Evolutionary conservation across 2,797 vertebrate species (phyloP).

Genomic region (Aeoliscus strigatus): DNA sequence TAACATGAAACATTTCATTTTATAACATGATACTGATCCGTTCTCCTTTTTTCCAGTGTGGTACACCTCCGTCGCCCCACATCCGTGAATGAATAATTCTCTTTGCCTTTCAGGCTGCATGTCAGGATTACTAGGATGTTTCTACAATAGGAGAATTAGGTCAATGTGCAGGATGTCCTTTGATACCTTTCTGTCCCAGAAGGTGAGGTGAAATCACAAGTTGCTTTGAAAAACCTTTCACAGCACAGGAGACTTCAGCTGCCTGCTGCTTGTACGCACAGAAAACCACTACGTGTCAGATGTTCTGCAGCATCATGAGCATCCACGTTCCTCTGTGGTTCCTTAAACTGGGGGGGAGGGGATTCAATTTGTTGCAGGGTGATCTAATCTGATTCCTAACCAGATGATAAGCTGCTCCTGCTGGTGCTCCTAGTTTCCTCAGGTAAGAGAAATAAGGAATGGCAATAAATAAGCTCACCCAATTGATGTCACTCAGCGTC

Average conservation of each 20-base stretch:
- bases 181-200: slow-evolving; percentile 2
- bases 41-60: too few species aligned
- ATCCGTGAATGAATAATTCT: slow-evolving; percentile 11
- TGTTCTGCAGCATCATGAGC: slow-evolving; percentile 50
- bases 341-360: slow-evolving; percentile 42
- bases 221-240: too few species aligned
- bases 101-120: slow-evolving; percentile 15
- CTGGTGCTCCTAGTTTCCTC: slow-evolving; percentile 47
- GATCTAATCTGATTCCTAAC: slow-evolving; percentile 74
- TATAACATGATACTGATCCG: too few species aligned
- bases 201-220: slow-evolving; percentile 1
- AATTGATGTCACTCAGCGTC: slow-evolving; percentile 61
- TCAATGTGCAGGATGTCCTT: slow-evolving; percentile 15
- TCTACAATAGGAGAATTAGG: slow-evolving; percentile 8
- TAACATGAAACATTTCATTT: too few species aligned
- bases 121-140: slow-evolving; percentile 17
- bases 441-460: slow-evolving; percentile 64
- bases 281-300: slow-evolving; percentile 48
- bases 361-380: slow-evolving; percentile 73
- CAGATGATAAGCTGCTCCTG: slow-evolving; percentile 66
- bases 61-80: too few species aligned
- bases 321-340: slow-evolving; percentile 57
- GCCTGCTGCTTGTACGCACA: slow-evolving; percentile 1
- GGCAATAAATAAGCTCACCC: slow-evolving; percentile 61
- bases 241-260: too few species aligned